A percentile compares a stretch with the other conserved stretches of the same genome.
Conservation (phyloP, 2,888 invertebrate species). For the Nemurella pictetii region DNA sequence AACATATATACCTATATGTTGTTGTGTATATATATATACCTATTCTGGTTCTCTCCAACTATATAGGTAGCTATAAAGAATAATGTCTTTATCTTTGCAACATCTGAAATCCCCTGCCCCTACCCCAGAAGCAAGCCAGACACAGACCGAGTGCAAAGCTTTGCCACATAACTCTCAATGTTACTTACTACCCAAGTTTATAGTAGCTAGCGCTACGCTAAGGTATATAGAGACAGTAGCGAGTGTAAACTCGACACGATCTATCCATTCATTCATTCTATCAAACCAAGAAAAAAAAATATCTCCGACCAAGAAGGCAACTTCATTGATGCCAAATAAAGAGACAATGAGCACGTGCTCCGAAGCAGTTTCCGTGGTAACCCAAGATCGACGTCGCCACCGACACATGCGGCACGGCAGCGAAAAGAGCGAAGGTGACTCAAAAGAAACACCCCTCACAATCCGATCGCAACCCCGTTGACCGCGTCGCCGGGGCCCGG, state of each 20-base stretch:
- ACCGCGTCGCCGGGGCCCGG: neutral
- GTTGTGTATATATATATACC: neutral
- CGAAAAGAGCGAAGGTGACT: no score
- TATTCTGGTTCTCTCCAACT: constrained; percentile 6
- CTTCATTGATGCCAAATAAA: neutral
- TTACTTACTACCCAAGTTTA: neutral
- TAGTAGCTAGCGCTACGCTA: neutral
- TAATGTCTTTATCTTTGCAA: constrained; percentile 1
- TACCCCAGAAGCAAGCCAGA: neutral
- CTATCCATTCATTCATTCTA: neutral
- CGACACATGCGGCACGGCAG: neutral
- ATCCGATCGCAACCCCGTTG: neutral
- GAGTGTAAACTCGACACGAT: neutral
- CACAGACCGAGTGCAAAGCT: neutral
- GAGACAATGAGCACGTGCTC: neutral
- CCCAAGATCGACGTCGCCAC: neutral
- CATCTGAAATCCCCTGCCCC: neutral
- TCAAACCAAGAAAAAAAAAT: neutral
- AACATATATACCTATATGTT: neutral
- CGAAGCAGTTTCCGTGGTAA: neutral
- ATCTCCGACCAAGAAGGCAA: neutral
- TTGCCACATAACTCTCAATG: neutral
- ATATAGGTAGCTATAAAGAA: neutral
- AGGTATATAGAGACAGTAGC: neutral
- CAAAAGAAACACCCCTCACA: neutral